Conservation (phyloP, 2,888 invertebrate species). For the Melanchra persicariae region DNA sequence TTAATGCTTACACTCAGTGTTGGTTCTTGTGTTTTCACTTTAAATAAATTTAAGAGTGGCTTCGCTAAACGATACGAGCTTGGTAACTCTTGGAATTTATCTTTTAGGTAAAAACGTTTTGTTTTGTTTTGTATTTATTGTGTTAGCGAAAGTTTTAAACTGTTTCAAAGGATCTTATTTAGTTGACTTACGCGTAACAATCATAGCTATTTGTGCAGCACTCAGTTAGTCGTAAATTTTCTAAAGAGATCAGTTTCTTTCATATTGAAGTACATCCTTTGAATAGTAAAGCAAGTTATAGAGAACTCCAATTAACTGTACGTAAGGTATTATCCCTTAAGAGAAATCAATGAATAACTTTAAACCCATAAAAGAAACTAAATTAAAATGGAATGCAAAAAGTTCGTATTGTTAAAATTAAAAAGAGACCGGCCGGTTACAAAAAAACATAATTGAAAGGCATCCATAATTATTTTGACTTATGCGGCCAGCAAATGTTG, state of each 20-base stretch:
- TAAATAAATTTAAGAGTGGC: constrained; percentile 37
- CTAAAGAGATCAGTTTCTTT: no score
- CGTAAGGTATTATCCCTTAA: no score
- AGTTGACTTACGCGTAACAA: neutral
- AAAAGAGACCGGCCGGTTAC: no score
- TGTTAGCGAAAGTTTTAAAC: constrained; percentile 3
- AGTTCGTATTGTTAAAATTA: no score
- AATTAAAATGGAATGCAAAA: no score
- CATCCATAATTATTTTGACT: neutral
- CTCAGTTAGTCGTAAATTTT: neutral
- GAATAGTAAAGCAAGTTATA: no score
- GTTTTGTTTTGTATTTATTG: constrained; percentile 21
- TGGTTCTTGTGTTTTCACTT: constrained; percentile 30
- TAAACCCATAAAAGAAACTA: no score
- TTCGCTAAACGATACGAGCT: constrained; percentile 24
- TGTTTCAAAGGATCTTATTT: constrained; percentile 6
- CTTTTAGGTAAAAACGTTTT: constrained; percentile 25
- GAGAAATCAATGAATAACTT: no score
- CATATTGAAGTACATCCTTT: no score
- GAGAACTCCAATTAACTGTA: no score
- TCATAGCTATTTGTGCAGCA: neutral
- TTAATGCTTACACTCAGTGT: constrained; percentile 38
- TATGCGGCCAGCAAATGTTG: neutral
- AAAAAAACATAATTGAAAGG: neutral
- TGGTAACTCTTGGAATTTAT: constrained; percentile 20